A percentile compares a stretch with the other conserved stretches of the same genome.
Evolutionary conservation across 2,888 invertebrate genomes (phyloP).

Genomic region (Xestia ashworthii): DNA sequence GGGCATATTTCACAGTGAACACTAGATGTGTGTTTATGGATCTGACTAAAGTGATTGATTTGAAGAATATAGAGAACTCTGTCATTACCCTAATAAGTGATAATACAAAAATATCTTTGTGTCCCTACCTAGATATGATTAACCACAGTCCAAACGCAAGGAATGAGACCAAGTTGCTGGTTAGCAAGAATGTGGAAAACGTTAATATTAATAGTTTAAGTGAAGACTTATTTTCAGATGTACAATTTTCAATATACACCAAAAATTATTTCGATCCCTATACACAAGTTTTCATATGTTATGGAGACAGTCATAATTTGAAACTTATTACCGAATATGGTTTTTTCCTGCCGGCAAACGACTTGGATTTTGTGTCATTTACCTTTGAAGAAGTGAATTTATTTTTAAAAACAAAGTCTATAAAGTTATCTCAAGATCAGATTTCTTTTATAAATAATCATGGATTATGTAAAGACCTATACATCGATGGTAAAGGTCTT

Average conservation of each 20-base stretch:
- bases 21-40: slow-evolving; percentile 95
- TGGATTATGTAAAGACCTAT: slow-evolving; percentile 91
- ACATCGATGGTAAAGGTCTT: slow-evolving; percentile 91
- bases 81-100: slow-evolving; percentile 88
- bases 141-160: slow-evolving; percentile 94
- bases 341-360: slow-evolving; percentile 93
- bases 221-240: slow-evolving; percentile 80
- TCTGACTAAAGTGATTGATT: slow-evolving; percentile 83
- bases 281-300: slow-evolving; percentile 96
- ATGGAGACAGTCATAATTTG: slow-evolving; percentile 95
- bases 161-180: slow-evolving; percentile 88
- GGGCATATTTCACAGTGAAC: slow-evolving; percentile 96
- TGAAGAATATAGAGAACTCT: slow-evolving; percentile 83
- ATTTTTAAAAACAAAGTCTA: slow-evolving; percentile 79
- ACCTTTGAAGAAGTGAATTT: slow-evolving; percentile 88
- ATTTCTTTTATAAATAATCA: slow-evolving; percentile 92
- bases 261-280: slow-evolving; percentile 90
- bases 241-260: slow-evolving; percentile 87
- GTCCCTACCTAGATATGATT: slow-evolving; percentile 97
- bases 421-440: slow-evolving; percentile 89
- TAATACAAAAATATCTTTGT: slow-evolving; percentile 93
- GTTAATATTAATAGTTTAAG: slow-evolving; percentile 76
- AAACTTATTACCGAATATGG: slow-evolving; percentile 97
- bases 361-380: slow-evolving; percentile 92
- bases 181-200: slow-evolving; percentile 79